Percentiles rank a stretch among this genome's conserved stretches.
phyloP scores from a whole-genome alignment of 2,113 vertebrate genomes.

The Rhinichthys klamathensis region DNA sequence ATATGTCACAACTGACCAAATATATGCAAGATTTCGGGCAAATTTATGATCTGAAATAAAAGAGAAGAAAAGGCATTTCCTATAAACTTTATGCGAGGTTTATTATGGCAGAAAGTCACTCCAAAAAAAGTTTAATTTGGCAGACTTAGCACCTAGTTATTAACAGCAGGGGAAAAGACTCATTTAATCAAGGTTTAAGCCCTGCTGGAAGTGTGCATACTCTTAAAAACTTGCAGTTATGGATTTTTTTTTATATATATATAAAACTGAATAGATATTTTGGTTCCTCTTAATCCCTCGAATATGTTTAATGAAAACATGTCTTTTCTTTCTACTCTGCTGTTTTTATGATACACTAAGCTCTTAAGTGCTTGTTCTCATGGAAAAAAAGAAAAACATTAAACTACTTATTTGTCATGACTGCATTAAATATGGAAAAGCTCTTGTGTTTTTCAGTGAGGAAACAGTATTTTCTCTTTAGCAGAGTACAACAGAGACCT shows the following conservation, averaged over 20 bases:
- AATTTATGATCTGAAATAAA: conserved; percentile 56
- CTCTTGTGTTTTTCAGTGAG: not conserved
- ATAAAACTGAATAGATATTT: conserved; percentile 28
- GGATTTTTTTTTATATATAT: too few species aligned
- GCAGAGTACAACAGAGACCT: not conserved
- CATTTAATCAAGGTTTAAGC: conserved; percentile 43
- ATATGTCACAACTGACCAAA: conserved; percentile 58
- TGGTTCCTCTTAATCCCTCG: conserved; percentile 19
- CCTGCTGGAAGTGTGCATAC: not conserved
- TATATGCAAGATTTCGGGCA: conserved; percentile 37
- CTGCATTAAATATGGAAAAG: conserved; percentile 30
- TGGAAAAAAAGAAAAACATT: conserved; percentile 13
- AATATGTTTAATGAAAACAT: conserved; percentile 45
- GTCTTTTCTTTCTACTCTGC: conserved; percentile 2
- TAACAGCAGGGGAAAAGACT: conserved; percentile 33
- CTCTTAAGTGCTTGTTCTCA: not conserved
- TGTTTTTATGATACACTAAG: conserved; percentile 19
- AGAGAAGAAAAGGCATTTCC: conserved; percentile 42
- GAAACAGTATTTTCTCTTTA: conserved; percentile 29
- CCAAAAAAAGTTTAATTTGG: conserved; percentile 39
- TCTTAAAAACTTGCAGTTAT: conserved; percentile 10
- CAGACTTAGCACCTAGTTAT: conserved; percentile 43
- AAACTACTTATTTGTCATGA: conserved; percentile 3
- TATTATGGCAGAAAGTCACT: conserved; percentile 49
- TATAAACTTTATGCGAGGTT: conserved; percentile 48